These are phyloP conservation scores for Tridacna gigas DNA, from an alignment of 2,888 invertebrate species.

Conservation along the genomic window DNA sequence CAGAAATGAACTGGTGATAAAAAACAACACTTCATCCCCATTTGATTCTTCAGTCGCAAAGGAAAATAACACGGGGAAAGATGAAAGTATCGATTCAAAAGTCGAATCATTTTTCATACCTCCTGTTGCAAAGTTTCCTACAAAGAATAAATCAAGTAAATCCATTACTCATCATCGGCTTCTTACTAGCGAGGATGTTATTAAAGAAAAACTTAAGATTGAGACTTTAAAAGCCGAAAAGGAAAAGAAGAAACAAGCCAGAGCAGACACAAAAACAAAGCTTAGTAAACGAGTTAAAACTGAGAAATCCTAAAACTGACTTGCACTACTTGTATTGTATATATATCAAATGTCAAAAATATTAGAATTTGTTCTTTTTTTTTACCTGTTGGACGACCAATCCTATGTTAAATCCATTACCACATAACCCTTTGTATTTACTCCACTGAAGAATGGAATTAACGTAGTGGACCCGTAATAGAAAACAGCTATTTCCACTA, in stretches of 20 bases:
- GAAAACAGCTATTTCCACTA: too few species aligned
- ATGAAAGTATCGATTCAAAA: not conserved
- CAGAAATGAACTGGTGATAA: slow-evolving; percentile 16
- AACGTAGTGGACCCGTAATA: too few species aligned
- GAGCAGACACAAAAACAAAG: not conserved
- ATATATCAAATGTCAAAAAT: too few species aligned
- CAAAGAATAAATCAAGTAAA: slow-evolving; percentile 13
- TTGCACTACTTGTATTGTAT: not conserved
- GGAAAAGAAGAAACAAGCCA: not conserved
- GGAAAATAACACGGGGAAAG: not conserved
- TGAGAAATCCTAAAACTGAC: not conserved
- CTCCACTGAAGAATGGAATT: too few species aligned
- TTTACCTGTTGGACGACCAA: too few species aligned
- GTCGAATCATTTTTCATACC: slow-evolving; percentile 15
- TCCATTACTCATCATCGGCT: slow-evolving; percentile 32
- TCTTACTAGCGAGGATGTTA: slow-evolving; percentile 28
- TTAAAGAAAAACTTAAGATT: slow-evolving; percentile 5
- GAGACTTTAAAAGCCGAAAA: slow-evolving; percentile 8
- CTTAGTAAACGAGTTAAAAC: not conserved
- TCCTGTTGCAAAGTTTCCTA: not conserved
- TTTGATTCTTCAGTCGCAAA: slow-evolving; percentile 9
- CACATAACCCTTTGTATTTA: too few species aligned
- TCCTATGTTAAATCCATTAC: too few species aligned
- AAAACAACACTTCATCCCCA: not conserved
- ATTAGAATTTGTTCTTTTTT: too few species aligned